Evolutionary conservation across 2,888 invertebrate species (phyloP).

Genomic region (Schrankia costaestrigalis): DNA sequence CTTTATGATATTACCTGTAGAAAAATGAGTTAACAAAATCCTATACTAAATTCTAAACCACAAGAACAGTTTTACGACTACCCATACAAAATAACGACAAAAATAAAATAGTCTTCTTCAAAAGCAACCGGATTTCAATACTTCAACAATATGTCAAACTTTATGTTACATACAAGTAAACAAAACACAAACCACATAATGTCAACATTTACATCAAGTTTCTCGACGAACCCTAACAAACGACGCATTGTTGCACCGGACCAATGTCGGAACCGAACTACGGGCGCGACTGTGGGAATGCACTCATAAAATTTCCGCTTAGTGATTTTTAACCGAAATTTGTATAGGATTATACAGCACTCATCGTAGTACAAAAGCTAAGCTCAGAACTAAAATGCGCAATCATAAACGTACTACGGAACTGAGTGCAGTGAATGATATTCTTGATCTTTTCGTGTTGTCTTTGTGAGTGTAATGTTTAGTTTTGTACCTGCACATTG

Average conservation of each 20-base stretch:
- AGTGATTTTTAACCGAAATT: constrained; percentile 62
- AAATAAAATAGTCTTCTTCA: no score
- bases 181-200: constrained; percentile 38
- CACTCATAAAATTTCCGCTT: constrained; percentile 65
- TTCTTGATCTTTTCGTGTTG: constrained; percentile 10
- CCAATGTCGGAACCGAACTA: constrained; percentile 35
- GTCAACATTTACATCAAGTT: constrained; percentile 49
- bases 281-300: constrained; percentile 57
- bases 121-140: constrained; percentile 24
- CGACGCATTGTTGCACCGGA: constrained; percentile 62
- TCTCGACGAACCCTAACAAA: constrained; percentile 71
- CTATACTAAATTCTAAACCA: no score
- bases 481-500: background rate
- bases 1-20: no score
- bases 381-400: constrained; percentile 29
- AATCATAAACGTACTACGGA: constrained; percentile 36
- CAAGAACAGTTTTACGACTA: no score
- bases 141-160: constrained; percentile 21
- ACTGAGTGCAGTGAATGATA: constrained; percentile 20
- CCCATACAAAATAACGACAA: no score
- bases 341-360: constrained; percentile 39
- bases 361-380: constrained; percentile 53
- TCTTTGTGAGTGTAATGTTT: constrained; percentile 20
- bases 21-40: no score
- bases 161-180: constrained; percentile 35